A percentile compares a stretch with the other conserved stretches of the same genome.
phyloP scores from a whole-genome alignment of 2,888 invertebrate genomes.

The Taphrorychus bicolor region DNA sequence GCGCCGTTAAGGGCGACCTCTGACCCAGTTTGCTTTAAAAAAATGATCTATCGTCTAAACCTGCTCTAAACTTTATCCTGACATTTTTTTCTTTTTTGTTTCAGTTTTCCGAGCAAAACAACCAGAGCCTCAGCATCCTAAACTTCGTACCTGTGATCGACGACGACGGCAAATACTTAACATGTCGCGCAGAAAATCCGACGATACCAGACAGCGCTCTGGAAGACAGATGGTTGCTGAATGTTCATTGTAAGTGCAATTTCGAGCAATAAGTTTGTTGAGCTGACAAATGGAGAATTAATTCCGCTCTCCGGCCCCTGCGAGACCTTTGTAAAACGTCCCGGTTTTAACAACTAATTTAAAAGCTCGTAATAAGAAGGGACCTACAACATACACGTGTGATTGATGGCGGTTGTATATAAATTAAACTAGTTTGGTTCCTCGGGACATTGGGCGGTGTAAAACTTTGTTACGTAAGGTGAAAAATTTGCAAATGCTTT shows the following conservation, averaged over 20 bases:
- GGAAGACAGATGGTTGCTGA: constrained; percentile 86
- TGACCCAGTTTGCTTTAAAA: too few species aligned
- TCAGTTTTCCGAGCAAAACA: constrained; percentile 82
- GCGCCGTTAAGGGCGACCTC: too few species aligned
- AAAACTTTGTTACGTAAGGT: constrained; percentile 11
- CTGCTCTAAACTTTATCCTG: too few species aligned
- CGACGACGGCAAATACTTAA: constrained; percentile 89
- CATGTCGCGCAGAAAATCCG: constrained; percentile 88
- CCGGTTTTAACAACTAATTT: background rate
- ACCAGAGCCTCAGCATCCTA: constrained; percentile 83
- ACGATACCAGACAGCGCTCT: constrained; percentile 81
- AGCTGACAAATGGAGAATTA: constrained; percentile 12
- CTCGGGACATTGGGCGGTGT: background rate
- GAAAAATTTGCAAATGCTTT: constrained; percentile 22
- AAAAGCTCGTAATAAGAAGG: background rate
- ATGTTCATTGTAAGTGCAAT: constrained; percentile 81
- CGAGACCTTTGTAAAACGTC: background rate
- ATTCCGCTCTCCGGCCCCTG: background rate
- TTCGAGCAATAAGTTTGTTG: constrained; percentile 6
- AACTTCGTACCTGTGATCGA: constrained; percentile 83
- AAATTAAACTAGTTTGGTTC: background rate
- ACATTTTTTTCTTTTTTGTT: constrained; percentile 48
- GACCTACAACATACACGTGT: background rate
- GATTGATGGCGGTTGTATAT: background rate
- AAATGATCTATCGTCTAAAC: too few species aligned